Base-by-base conservation (phyloP, 2,797 vertebrate species). In the Enteromius afrohamiltoni region DNA sequence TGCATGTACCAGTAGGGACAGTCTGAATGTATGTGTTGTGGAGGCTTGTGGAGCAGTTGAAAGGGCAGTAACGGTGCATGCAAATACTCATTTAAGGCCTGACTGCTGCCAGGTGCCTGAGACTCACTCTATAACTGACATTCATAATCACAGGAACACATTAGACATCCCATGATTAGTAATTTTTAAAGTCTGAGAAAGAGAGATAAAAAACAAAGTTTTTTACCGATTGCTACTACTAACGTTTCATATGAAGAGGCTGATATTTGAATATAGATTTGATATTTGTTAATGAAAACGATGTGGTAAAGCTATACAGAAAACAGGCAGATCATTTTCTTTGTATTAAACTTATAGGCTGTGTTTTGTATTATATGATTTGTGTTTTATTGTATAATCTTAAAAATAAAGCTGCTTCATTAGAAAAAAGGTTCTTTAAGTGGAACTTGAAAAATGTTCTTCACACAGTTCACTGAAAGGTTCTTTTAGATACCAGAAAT, bases 51-150 rank as follows among this genome's bases (percentile, higher is more conserved):
- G 49, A 53, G 71, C 73, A 51, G 90, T 91, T 92, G 37, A 31
- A 60, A 49, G 90, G 84, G 90, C 89, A 92, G 92, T 89, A 17
- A 45, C n/a, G 29, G 65, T 49, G 51, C 45, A 79, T 79, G 68
- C 68, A 79, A 79, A 84, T 55, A 51, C 10, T 77, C 2, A 69
- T 71, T 79, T 65, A 70, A 6, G 1, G 60, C 83, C 13, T 6
- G 17, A 60, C 26, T 14, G 37, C 37, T 47, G 40, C 76, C 65
- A 65, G 29, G 4, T 68, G 47, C 62, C 42, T 6, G 10, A 65
- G 5, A 49, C 40, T 40, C 37, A 26, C 58, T 19, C 23, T 16
- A 47, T 77, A 64, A 64, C 75, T 31, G 45, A 67, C 62, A 51
- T 49, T 65, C 58, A 47, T 29, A 23, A 67, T n/a, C 62, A 65